Evolutionary conservation across 2,888 invertebrate species (phyloP).

Genomic region (Apamea monoglypha): DNA sequence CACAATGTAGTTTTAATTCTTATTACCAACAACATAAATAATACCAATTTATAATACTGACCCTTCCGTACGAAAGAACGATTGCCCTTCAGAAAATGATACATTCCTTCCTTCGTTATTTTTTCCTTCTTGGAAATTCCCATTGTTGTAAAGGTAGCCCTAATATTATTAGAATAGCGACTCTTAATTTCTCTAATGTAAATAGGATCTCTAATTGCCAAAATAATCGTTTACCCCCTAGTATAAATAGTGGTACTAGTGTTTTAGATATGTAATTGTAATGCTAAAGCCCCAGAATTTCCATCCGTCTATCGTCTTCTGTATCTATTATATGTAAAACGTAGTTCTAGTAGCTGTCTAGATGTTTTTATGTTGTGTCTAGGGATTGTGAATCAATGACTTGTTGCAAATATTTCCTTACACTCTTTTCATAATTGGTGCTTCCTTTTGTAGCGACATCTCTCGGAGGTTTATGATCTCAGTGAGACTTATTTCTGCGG

Average conservation of each 20-base stretch:
- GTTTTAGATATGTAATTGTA: constrained; percentile 81
- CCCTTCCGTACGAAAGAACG: not conserved
- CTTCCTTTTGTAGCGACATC: constrained; percentile 40
- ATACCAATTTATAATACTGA: not conserved
- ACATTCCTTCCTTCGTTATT: not conserved
- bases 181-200: constrained; percentile 65
- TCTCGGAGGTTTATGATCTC: not conserved
- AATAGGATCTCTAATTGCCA: constrained; percentile 76
- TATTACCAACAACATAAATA: not conserved
- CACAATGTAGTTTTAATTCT: not conserved
- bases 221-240: constrained; percentile 71
- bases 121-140: not conserved
- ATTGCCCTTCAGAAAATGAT: not conserved
- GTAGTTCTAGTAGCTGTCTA: constrained; percentile 85
- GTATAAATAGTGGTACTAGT: constrained; percentile 67
- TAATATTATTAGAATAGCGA: constrained; percentile 52
- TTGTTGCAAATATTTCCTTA: constrained; percentile 14
- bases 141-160: constrained; percentile 52
- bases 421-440: not conserved
- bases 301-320: constrained; percentile 90
- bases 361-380: constrained; percentile 74
- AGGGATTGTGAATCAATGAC: constrained; percentile 72
- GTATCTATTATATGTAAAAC: constrained; percentile 87
- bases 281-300: constrained; percentile 90
- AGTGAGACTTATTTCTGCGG: not conserved